phyloP scores from a whole-genome alignment of 2,888 invertebrate genomes.

The Hirtodrosophila duncani region DNA sequence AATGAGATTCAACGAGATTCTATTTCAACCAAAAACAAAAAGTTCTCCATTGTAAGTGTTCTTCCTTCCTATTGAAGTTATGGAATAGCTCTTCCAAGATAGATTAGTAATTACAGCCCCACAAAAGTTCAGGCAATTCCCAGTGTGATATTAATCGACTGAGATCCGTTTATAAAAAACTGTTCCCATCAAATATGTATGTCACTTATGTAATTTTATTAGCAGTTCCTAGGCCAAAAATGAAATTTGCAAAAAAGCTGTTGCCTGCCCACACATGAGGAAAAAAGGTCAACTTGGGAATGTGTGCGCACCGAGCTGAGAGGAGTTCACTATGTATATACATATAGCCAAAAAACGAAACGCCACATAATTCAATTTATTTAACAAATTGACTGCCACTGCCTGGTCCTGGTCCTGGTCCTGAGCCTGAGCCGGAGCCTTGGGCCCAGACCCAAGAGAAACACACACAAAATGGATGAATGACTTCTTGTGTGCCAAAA shows the following conservation, averaged over 20 bases:
- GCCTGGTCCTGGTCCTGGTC: constrained; percentile 21
- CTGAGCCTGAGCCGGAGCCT: not conserved
- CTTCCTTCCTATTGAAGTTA: no score
- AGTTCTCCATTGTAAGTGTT: no score
- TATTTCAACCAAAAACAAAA: no score
- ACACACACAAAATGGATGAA: no score
- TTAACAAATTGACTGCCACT: constrained; percentile 63
- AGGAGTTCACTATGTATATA: not conserved
- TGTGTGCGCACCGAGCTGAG: not conserved
- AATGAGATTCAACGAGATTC: no score
- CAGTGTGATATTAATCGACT: constrained; percentile 7
- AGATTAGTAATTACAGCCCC: constrained; percentile 14
- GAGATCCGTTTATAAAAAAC: constrained; percentile 1
- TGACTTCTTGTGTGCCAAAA: no score
- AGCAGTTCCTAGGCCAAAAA: not conserved
- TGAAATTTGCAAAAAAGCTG: not conserved
- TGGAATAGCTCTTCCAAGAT: constrained; percentile 30
- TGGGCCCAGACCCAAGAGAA: constrained; percentile 34
- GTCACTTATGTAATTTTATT: constrained; percentile 26
- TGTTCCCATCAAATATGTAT: constrained; percentile 20
- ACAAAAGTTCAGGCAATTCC: constrained; percentile 9
- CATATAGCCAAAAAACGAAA: constrained; percentile 3
- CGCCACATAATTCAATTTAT: constrained; percentile 64
- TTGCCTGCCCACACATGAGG: constrained; percentile 7
- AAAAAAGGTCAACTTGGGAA: constrained; percentile 19